A percentile compares a stretch with the other conserved stretches of the same genome.
phyloP scores from a whole-genome alignment of 2,888 invertebrate genomes.

The Acleris cristana region DNA sequence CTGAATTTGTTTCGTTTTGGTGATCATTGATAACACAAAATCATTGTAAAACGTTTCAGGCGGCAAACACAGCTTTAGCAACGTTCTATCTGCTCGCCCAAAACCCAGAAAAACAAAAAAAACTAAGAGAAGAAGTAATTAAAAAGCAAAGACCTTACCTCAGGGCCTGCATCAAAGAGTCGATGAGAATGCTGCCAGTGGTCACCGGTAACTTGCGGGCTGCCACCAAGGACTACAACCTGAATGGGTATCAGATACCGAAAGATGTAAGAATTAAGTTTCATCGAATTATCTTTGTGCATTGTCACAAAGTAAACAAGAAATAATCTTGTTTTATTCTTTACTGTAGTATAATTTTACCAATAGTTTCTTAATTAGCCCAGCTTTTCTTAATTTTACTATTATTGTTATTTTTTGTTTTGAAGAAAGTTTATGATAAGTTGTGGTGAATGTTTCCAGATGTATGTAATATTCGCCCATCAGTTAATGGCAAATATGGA shows the following conservation, averaged over 20 bases:
- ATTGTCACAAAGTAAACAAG: no score
- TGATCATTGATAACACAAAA: no score
- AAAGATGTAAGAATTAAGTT: conserved; percentile 73
- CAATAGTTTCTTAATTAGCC: no score
- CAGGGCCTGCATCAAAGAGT: conserved; percentile 89
- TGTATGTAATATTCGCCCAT: conserved; percentile 62
- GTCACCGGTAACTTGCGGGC: conserved; percentile 82
- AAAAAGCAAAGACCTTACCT: conserved; percentile 78
- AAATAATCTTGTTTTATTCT: no score
- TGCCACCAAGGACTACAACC: conserved; percentile 79
- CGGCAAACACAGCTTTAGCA: conserved; percentile 80
- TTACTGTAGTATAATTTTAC: no score
- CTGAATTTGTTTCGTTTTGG: no score
- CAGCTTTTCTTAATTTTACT: no score
- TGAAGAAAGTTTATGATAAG: no score
- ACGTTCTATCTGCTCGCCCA: conserved; percentile 85
- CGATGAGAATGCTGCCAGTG: conserved; percentile 85
- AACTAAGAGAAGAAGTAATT: conserved; percentile 83
- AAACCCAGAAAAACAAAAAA: conserved; percentile 86
- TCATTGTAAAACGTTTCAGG: conserved; percentile 61
- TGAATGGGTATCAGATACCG: conserved; percentile 86
- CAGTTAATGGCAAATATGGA: conserved; percentile 86
- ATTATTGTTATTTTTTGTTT: no score
- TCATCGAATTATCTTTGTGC: background rate
- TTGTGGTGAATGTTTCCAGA: conserved; percentile 2